Conservation (phyloP, 1,140 invertebrate species). For the Pristionchus pacificus region DNA sequence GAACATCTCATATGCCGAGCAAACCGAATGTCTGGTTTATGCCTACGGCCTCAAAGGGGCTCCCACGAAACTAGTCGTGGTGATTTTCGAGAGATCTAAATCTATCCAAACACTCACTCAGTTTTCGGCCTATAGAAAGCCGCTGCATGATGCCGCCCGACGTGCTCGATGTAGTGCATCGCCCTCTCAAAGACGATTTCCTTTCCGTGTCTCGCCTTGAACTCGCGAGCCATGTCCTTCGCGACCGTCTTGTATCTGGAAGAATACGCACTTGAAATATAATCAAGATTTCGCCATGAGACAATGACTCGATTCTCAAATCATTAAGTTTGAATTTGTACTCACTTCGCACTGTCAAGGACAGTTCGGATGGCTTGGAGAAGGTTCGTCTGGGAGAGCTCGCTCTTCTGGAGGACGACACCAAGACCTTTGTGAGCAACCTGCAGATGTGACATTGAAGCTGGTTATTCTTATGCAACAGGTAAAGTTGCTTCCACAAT, state of each 20-base stretch:
- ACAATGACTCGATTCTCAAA: too few species aligned
- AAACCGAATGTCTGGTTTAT: too few species aligned
- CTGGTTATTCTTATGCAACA: too few species aligned
- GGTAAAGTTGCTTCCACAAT: too few species aligned
- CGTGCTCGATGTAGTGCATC: slow-evolving; percentile 47
- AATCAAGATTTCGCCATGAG: too few species aligned
- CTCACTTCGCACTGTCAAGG: slow-evolving; percentile 39
- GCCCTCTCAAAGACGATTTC: slow-evolving; percentile 42
- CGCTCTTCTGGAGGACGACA: slow-evolving; percentile 43
- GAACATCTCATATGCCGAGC: too few species aligned
- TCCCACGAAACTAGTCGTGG: too few species aligned
- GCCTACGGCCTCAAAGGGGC: too few species aligned
- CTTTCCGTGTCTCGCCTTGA: slow-evolving; percentile 27
- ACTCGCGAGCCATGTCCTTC: slow-evolving; percentile 45
- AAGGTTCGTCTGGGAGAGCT: slow-evolving; percentile 35
- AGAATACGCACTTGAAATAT: too few species aligned
- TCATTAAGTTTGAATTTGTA: background rate
- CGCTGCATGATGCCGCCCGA: slow-evolving; percentile 42
- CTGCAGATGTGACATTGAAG: too few species aligned
- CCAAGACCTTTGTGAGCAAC: slow-evolving; percentile 39
- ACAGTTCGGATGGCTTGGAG: slow-evolving; percentile 33
- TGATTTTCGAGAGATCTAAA: too few species aligned
- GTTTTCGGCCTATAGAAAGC: slow-evolving; percentile 32
- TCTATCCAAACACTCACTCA: too few species aligned
- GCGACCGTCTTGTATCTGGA: slow-evolving; percentile 44